Percentiles rank a stretch among this genome's conserved stretches.
phyloP scores from a whole-genome alignment of 2,888 invertebrate species.

The Lamellibrachia satsuma region DNA sequence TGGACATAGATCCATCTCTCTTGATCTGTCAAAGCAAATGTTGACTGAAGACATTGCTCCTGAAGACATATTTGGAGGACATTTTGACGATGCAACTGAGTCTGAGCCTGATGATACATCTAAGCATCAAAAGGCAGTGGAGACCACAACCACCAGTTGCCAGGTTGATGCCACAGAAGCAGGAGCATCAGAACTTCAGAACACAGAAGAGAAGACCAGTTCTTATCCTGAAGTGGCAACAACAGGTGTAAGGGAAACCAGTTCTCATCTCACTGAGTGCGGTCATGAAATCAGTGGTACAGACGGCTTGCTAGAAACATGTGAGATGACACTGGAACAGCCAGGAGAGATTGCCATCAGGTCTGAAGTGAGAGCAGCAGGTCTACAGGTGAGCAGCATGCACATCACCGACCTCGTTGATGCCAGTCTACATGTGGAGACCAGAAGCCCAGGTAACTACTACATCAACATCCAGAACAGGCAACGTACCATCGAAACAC shows the following conservation, averaged over 20 bases:
- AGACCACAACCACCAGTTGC: neutral
- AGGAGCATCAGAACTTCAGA: neutral
- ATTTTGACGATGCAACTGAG: neutral
- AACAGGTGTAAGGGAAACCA: neutral
- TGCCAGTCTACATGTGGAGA: neutral
- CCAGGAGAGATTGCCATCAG: neutral
- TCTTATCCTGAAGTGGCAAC: neutral
- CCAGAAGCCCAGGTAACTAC: neutral
- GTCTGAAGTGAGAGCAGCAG: neutral
- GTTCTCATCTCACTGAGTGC: neutral
- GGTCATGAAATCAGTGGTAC: neutral
- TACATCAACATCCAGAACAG: neutral
- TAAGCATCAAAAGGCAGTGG: neutral
- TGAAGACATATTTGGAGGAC: constrained; percentile 1
- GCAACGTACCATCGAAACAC: constrained; percentile 39
- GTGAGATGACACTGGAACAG: constrained; percentile 1
- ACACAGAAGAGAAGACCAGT: neutral
- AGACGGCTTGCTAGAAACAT: neutral
- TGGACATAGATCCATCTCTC: constrained; percentile 21
- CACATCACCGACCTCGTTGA: constrained; percentile 7
- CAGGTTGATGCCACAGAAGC: neutral
- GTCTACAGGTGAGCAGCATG: neutral
- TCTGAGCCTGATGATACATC: neutral
- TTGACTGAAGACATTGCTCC: neutral
- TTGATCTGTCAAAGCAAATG: constrained; percentile 20